A percentile compares a stretch with the other conserved stretches of the same genome.
Evolutionary conservation across 2,113 vertebrate species (phyloP).

Genomic region (Leucopsar rothschildi): DNA sequence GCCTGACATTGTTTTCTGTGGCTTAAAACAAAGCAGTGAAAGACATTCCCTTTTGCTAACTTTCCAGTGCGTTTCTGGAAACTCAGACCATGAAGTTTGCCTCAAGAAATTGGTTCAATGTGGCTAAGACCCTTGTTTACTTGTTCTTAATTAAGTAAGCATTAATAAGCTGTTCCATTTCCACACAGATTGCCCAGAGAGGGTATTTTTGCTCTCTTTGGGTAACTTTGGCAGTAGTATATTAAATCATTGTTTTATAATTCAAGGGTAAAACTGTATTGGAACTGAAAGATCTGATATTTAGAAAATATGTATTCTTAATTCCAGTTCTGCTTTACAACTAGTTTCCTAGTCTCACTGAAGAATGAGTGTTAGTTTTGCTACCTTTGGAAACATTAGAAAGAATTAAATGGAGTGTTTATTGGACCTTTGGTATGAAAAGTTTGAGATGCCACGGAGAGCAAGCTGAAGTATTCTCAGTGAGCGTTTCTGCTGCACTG

Average conservation of each 20-base stretch:
- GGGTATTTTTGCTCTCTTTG: slow-evolving; percentile 56
- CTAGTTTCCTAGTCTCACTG: neutral
- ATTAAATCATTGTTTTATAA: slow-evolving; percentile 37
- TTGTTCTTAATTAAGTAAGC: slow-evolving; percentile 63
- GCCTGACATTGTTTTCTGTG: slow-evolving; percentile 52
- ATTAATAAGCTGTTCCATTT: slow-evolving; percentile 69
- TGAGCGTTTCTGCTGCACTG: neutral
- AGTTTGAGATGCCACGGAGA: neutral
- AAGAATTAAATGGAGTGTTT: neutral
- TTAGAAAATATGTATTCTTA: neutral
- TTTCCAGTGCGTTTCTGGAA: slow-evolving; percentile 70
- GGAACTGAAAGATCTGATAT: neutral
- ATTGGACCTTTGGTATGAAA: neutral
- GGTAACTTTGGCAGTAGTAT: slow-evolving; percentile 41
- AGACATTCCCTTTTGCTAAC: slow-evolving; percentile 43
- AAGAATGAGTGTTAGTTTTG: neutral
- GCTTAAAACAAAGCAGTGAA: slow-evolving; percentile 49
- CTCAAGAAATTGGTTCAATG: slow-evolving; percentile 61
- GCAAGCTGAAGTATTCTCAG: neutral
- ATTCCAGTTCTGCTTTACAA: neutral
- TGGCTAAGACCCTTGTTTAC: slow-evolving; percentile 61
- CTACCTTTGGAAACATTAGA: neutral
- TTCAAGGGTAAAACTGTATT: slow-evolving; percentile 2
- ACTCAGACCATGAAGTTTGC: slow-evolving; percentile 64
- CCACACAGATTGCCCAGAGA: slow-evolving; percentile 48